Conservation (phyloP, 2,797 vertebrate genomes). For the Huso huso region DNA sequence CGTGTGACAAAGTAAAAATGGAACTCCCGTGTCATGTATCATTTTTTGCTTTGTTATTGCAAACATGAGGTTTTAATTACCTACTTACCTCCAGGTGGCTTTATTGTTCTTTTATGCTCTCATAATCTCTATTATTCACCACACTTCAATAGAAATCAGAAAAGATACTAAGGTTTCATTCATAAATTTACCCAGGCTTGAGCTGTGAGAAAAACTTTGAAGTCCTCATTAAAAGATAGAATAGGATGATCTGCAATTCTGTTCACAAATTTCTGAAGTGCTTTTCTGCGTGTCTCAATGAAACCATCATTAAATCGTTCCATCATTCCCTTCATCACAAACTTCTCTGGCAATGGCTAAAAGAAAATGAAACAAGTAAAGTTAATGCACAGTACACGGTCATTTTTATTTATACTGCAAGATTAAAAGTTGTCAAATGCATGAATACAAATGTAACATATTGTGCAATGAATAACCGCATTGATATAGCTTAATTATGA, state of each 20-base stretch:
- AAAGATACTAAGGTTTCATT: no score
- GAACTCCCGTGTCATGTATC: no score
- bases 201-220: slow-evolving; percentile 87
- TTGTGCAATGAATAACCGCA: neutral
- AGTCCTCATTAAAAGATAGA: slow-evolving; percentile 79
- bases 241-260: slow-evolving; percentile 82
- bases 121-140: no score
- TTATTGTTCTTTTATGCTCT: no score
- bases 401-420: no score
- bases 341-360: slow-evolving; percentile 94
- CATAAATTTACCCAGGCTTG: slow-evolving; percentile 58
- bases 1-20: no score
- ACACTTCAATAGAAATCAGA: no score
- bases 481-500: neutral
- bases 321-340: slow-evolving; percentile 92
- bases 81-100: no score
- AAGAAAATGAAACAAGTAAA: slow-evolving; percentile 1
- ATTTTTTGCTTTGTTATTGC: neutral
- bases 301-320: slow-evolving; percentile 90
- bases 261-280: slow-evolving; percentile 84
- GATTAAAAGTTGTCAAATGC: no score
- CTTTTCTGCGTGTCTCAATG: slow-evolving; percentile 84
- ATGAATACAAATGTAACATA: no score
- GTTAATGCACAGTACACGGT: neutral
- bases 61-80: no score